Evolutionary conservation across 92 coral and sea anemone genomes (phyloP), one percentile per base, ranked within the genome.

Genomic region (Metridium senile): DNA sequence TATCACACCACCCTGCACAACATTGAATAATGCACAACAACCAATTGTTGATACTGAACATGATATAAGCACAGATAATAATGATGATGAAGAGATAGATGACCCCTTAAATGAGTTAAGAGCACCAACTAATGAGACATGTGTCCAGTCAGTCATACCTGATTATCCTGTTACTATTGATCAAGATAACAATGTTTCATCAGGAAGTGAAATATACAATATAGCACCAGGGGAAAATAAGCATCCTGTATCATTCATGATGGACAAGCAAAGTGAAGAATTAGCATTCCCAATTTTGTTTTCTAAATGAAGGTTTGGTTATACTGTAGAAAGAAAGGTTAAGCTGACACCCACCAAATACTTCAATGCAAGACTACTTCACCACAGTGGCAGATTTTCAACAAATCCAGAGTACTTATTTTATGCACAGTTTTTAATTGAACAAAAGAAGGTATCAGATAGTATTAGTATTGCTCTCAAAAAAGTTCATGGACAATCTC

Each of bases 121-220:
- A 70, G 62, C 70, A 23, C 81, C 88, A 72, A 71, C 75, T 58
- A 82, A 65, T 39, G 87, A 87, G 58, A 87, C 87, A 62, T 87
- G 85, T 58, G 58, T 87, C 67, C 91, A 87, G 71, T 57, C 91
- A 11, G 53, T 58, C 45, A 28, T 87, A 53, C 91, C 92, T 77
- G 81, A 87, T 78, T 87, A 83, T 83, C 88, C 85, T 78, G 72
- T 83, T 61, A 78, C 31, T 70, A 16, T 49, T 23, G 75, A 74
- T 18, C 68, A 79, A 33, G 54, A 30, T 52, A n/a, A n/a, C n/a
- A 66, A 70, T 52, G 68, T 70, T 13, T 77, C 88, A 25, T 20
- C 76, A 22, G 88, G 91, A 72, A 83, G 63, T 49, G 88, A 87
- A 78, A 65, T 82, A 67, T 83, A 78, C 79, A 87, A 84, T 74